A percentile compares a stretch with the other conserved stretches of the same genome.
Evolutionary conservation across 2,113 vertebrate species (phyloP).

Genomic region (Donacobius atricapilla): DNA sequence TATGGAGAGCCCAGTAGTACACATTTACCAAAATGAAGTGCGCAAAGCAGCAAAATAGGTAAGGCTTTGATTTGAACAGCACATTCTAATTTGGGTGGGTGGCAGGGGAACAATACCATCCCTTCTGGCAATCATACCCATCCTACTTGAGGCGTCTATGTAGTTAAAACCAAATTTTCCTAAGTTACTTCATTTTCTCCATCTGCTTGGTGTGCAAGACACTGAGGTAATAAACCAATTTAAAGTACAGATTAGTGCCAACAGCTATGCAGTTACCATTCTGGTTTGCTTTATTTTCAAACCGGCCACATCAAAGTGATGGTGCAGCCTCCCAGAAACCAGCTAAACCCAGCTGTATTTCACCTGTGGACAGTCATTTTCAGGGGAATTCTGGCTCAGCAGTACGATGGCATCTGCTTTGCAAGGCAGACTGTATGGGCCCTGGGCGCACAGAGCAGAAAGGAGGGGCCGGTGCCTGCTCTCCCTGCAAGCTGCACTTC

Average conservation of each 20-base stretch:
- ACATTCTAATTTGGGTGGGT: neutral
- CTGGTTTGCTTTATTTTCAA: neutral
- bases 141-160: neutral
- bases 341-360: neutral
- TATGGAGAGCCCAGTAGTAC: neutral
- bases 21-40: neutral
- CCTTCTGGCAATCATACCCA: neutral
- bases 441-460: neutral
- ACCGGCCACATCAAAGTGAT: neutral
- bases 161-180: neutral
- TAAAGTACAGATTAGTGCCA: neutral
- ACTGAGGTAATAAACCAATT: neutral
- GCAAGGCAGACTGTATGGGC: neutral
- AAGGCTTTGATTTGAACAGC: neutral
- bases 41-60: neutral
- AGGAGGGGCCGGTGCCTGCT: rapidly evolving
- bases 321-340: neutral
- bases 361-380: neutral
- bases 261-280: neutral
- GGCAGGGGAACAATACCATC: neutral
- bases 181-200: neutral
- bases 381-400: neutral
- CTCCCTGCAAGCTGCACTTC: rapidly evolving
- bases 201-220: neutral
- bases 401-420: neutral